Base-by-base conservation (phyloP, 1,140 invertebrate species). In the Acromyrmex echinatior region DNA sequence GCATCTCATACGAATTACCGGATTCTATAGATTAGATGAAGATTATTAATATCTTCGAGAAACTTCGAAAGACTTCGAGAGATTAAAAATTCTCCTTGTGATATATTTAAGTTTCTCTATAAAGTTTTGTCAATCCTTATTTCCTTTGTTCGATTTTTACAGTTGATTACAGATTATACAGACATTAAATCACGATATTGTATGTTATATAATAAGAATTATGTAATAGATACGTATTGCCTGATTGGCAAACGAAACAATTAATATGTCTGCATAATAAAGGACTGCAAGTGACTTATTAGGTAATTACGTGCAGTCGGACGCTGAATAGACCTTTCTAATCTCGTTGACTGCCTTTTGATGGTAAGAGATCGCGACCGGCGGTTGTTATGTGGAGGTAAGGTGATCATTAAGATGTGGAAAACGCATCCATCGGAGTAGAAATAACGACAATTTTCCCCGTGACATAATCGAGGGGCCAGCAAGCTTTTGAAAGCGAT, bases 311-410 rank as follows among this genome's bases (percentile, higher is more conserved):
- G 39, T 63, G 56, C 53, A 51, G 14, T 84, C 39, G 70, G n/a
- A 76, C 80, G 56, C 39, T 49, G n/a, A 51, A 31, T 76, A 84
- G 70, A 76, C 80, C 80, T 84, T 76, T 76, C 80, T 84, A 84
- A 84, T 84, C 80, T 84, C 87, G 45, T 79, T 86, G 88, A 63
- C 82, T 88, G 85, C 87, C 56, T 90, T 80, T 90, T 85, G 68
- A 80, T 68, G 87, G 53, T 70, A 74, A 86, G 85, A 89, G 87
- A 88, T 88, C 87, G 82, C 35, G 58, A 14, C 39, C 28, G 28
- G 31, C 70, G 39, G 70, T 84, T 74, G 56, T 84, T 84, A 84
- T 25, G 25, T 39, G 80, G 21, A 76, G 56, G 80, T 51, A 76
- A 84, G 68, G 80, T 84, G 80, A 84, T 84, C 71, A 56, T 84